phyloP scores from a whole-genome alignment of 2,797 vertebrate genomes.

The Hafferia zeledoni region DNA sequence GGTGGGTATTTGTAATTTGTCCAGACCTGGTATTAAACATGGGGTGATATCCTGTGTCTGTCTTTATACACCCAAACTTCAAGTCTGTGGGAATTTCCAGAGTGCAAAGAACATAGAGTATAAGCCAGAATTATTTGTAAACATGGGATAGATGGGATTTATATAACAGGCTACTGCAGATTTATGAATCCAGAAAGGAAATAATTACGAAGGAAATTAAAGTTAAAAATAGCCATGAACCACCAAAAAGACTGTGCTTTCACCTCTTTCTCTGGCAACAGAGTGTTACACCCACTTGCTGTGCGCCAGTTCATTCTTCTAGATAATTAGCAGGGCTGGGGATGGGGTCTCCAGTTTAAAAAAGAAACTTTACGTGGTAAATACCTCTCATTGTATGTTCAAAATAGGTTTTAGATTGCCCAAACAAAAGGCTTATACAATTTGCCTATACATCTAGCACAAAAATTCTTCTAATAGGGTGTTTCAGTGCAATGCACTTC shows the following conservation, averaged over 20 bases:
- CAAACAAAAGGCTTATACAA: conserved; percentile 37
- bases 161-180: conserved; percentile 33
- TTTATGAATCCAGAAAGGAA: conserved; percentile 49
- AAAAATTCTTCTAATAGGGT: conserved; percentile 9
- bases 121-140: conserved; percentile 65
- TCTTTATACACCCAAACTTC: conserved; percentile 45
- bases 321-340: background rate
- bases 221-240: conserved; percentile 55
- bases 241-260: conserved; percentile 28
- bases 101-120: conserved; percentile 23
- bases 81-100: conserved; percentile 34
- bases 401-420: conserved; percentile 40
- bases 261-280: conserved; percentile 33
- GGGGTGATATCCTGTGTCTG: background rate
- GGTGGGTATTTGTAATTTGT: conserved; percentile 23
- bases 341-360: conserved; percentile 19
- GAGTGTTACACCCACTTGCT: conserved; percentile 11
- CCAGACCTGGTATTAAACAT: conserved; percentile 1
- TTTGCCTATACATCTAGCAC: conserved; percentile 8
- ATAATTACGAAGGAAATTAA: conserved; percentile 53
- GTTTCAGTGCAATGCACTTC: conserved; percentile 9
- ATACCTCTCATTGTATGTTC: conserved; percentile 37
- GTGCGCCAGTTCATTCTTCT: conserved; percentile 4
- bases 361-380: conserved; percentile 45
- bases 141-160: conserved; percentile 40